phyloP scores from a whole-genome alignment of 2,888 invertebrate species.

The Anthrax anthrax region DNA sequence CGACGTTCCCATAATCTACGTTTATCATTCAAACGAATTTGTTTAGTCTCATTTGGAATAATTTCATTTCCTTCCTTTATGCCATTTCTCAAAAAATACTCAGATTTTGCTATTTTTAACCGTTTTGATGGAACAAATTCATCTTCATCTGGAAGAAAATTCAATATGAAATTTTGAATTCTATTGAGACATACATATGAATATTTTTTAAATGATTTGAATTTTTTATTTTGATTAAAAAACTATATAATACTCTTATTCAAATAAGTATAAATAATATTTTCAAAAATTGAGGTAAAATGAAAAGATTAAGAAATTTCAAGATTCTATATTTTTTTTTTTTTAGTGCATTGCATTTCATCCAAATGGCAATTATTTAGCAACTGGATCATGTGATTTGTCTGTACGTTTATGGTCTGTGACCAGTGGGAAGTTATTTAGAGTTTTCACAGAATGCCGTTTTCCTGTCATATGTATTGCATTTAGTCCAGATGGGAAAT shows the following conservation, averaged over 20 bases:
- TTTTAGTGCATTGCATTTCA: conserved; percentile 55
- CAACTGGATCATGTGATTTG: conserved; percentile 82
- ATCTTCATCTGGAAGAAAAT: neutral
- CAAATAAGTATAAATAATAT: too few relatives aligned
- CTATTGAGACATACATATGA: too few relatives aligned
- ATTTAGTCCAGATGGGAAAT: conserved; percentile 74
- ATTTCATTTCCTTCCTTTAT: conserved; percentile 6
- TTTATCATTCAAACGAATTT: neutral
- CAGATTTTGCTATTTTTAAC: conserved; percentile 79
- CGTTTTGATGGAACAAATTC: neutral
- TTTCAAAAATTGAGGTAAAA: too few relatives aligned
- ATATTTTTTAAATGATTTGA: too few relatives aligned
- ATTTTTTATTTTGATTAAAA: too few relatives aligned
- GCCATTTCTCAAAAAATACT: conserved; percentile 56
- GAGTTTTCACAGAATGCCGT: conserved; percentile 66
- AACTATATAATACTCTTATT: too few relatives aligned
- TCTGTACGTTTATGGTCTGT: conserved; percentile 78
- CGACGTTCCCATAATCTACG: neutral
- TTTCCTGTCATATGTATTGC: conserved; percentile 59
- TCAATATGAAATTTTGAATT: too few relatives aligned
- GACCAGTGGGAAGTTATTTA: conserved; percentile 63
- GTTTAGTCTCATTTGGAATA: neutral
- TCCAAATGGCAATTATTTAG: conserved; percentile 79
- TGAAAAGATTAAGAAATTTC: too few relatives aligned
- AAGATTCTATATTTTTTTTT: conserved; percentile 1